A percentile compares a stretch with the other conserved stretches of the same genome.
Conservation (phyloP, 2,113 vertebrate species). For the Boleophthalmus pectinirostris region DNA sequence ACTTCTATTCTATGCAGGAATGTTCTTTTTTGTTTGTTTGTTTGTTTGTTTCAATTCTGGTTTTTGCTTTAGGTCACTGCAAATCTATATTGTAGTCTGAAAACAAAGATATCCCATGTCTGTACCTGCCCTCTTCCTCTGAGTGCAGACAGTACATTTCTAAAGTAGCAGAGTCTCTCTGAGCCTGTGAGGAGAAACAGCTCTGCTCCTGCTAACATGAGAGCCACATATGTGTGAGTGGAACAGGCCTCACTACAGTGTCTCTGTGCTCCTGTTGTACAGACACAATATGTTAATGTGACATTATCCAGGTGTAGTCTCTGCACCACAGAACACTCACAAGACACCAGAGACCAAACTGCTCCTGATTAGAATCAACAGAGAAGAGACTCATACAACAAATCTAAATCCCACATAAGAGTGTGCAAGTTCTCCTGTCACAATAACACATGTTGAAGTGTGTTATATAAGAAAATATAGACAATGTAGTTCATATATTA, state of each 20-base stretch:
- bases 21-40: no score
- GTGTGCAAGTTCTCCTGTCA: not conserved
- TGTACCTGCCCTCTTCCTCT: not conserved
- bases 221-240: conserved; percentile 32
- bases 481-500: no score
- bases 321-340: conserved; percentile 14
- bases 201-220: conserved; percentile 54
- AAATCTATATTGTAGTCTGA: no score
- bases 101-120: no score
- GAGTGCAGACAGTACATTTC: not conserved
- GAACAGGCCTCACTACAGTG: conserved; percentile 45
- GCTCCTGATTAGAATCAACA: conserved; percentile 38
- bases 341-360: conserved; percentile 17
- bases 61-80: no score
- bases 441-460: no score
- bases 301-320: conserved; percentile 39
- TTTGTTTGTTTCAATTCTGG: no score
- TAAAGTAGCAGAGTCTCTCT: conserved; percentile 13
- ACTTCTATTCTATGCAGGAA: no score
- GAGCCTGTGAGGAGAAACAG: conserved; percentile 31
- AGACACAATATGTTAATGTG: conserved; percentile 58
- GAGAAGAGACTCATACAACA: not conserved
- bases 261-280: conserved; percentile 10
- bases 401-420: conserved; percentile 17
- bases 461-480: no score